Conservation (phyloP, 2,797 vertebrate species). For the Moxostoma hubbsi region DNA sequence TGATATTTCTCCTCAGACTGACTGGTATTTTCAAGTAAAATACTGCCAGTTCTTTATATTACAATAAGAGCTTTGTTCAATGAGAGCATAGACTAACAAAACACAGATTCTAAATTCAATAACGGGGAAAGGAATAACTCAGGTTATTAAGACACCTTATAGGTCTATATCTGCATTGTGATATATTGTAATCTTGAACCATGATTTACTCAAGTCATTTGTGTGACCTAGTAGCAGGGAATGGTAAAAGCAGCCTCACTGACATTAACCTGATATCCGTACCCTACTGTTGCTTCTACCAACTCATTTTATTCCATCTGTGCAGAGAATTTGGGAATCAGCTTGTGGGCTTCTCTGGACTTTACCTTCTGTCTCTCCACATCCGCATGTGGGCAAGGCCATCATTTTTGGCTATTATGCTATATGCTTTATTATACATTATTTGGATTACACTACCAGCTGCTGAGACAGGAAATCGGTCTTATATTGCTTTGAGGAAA, state of each 20-base stretch:
- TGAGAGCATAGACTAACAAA: constrained; percentile 48
- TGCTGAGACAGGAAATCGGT: constrained; percentile 60
- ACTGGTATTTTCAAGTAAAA: constrained; percentile 52
- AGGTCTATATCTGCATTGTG: constrained; percentile 26
- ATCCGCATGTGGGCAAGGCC: constrained; percentile 57
- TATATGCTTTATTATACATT: constrained; percentile 43
- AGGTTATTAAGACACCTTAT: constrained; percentile 46
- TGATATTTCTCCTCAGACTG: constrained; percentile 54
- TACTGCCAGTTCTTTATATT: constrained; percentile 41
- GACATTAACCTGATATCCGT: constrained; percentile 24
- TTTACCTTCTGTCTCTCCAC: constrained; percentile 44
- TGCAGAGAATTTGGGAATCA: constrained; percentile 12
- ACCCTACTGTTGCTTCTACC: constrained; percentile 3
- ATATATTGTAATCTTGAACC: constrained; percentile 33
- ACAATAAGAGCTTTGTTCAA: constrained; percentile 45
- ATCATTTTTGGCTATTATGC: constrained; percentile 58
- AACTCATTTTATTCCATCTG: constrained; percentile 11
- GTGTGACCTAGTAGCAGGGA: constrained; percentile 14
- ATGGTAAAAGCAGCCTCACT: constrained; percentile 25
- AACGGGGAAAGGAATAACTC: constrained; percentile 44
- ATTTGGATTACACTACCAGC: constrained; percentile 62
- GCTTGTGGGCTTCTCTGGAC: background rate
- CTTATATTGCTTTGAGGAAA: constrained; percentile 62
- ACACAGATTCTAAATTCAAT: constrained; percentile 47
- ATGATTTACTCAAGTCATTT: constrained; percentile 39